Evolutionary conservation across 2,113 vertebrate genomes (phyloP), one percentile per base, ranked within the genome.

Genomic region (Callopanchax toddi): DNA sequence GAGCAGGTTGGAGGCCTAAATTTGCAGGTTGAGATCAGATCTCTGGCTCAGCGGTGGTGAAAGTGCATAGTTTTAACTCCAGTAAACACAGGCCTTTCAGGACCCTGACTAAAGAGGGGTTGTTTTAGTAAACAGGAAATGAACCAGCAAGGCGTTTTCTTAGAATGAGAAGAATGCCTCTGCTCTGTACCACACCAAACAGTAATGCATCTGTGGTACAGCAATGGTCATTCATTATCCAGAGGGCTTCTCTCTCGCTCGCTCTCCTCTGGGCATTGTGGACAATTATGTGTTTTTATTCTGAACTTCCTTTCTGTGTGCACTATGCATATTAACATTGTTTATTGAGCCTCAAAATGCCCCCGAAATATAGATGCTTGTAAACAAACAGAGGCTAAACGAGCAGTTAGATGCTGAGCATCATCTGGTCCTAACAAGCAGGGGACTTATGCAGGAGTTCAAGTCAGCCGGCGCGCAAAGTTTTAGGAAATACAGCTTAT

Each of bases 91-190:
- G 81, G 78, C 57, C 77, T 78, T 75, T 71, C 71, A 82, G 78
- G 78, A 84, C 89, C 85, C 84, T 87, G 86, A 79, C 86, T 82
- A 75, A 58, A 88, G 73, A 68, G 82, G 29, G 81, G 84, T 77
- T 67, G 32, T 37, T 71, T 85, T 61, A 83, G 84, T 91, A 94
- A 94, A 93, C 89, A 93, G 92, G 92, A 95, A 93, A 87, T 91
- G 88, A 92, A 86, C 77, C 82, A 86, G 79, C 82, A 86, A 81
- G 91, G 85, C 79, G 82, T 74, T 92, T 81, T 67, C 85, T 88
- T 77, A 77, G 83, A 90, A 85, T 84, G 78, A 79, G 79, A 81
- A 87, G 81, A 84, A 90, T 89, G 89, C 80, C 87, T 74, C 78
- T 52, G 80, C 82, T 86, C 68, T 81, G 67, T 76, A 82, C 90